A percentile compares a stretch with the other conserved stretches of the same genome.
Conservation (phyloP, 2,113 vertebrate genomes). For the Platysternon megacephalum region DNA sequence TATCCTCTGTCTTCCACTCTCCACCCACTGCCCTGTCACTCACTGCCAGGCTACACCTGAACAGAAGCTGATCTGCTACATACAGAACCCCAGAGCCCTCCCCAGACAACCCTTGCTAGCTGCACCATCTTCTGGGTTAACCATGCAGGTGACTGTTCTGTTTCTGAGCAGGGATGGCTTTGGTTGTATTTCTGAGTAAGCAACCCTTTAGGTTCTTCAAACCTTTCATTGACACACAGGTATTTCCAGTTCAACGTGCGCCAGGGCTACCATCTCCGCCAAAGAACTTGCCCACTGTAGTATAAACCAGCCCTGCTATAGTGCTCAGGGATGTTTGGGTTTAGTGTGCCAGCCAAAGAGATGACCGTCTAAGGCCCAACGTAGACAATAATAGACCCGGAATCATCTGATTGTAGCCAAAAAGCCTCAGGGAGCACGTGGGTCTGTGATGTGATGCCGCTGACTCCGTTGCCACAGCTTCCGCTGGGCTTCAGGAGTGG, state of each 20-base stretch:
- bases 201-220: neutral
- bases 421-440: neutral
- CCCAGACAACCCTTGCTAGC: slow-evolving; percentile 25
- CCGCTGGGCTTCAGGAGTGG: neutral
- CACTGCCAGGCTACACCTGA: neutral
- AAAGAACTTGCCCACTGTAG: slow-evolving; percentile 48
- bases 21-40: slow-evolving; percentile 47
- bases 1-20: slow-evolving; percentile 64
- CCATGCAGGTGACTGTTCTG: slow-evolving; percentile 35
- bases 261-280: slow-evolving; percentile 23
- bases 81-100: slow-evolving; percentile 35
- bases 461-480: neutral
- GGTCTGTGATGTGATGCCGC: neutral
- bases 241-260: slow-evolving; percentile 38
- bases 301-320: neutral
- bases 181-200: neutral
- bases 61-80: slow-evolving; percentile 1
- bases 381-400: neutral
- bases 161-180: neutral
- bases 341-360: neutral
- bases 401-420: neutral
- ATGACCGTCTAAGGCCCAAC: neutral
- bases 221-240: slow-evolving; percentile 7
- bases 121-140: neutral
- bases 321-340: neutral